Evolutionary conservation across 2,113 vertebrate genomes (phyloP).

Genomic region (Hipposideros armiger): DNA sequence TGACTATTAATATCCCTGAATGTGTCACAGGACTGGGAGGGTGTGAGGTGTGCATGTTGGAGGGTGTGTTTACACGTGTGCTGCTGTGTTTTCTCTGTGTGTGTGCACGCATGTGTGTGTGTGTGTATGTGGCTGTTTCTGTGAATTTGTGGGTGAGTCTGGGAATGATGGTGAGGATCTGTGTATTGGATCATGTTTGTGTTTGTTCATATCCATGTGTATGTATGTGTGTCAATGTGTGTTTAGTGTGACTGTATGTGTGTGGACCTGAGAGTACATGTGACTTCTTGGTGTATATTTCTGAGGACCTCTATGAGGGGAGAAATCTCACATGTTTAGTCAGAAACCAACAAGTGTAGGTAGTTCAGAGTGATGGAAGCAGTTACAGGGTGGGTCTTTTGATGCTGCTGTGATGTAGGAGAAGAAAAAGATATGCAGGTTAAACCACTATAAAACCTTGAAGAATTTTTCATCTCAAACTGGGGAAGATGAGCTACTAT

Average conservation of each 20-base stretch:
- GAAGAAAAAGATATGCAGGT: background rate
- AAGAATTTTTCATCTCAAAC: background rate
- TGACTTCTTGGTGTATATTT: background rate
- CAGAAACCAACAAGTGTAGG: background rate
- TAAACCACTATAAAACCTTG: background rate
- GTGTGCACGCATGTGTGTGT: too few species aligned
- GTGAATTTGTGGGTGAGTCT: background rate
- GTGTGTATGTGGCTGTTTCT: background rate
- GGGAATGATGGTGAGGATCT: background rate
- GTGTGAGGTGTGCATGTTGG: rapidly evolving
- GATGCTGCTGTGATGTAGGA: background rate
- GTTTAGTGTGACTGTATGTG: background rate
- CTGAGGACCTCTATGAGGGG: background rate
- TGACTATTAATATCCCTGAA: background rate
- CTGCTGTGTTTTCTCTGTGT: background rate
- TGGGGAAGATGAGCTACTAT: background rate
- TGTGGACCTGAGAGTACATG: too few species aligned
- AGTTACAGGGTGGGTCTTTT: background rate
- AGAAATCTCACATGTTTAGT: background rate
- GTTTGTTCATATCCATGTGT: background rate
- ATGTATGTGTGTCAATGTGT: background rate
- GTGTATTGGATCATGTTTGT: background rate
- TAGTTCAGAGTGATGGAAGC: background rate
- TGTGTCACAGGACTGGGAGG: background rate
- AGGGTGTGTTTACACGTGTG: background rate